Conservation (phyloP, 2,797 vertebrate genomes). For the Picus viridis region DNA sequence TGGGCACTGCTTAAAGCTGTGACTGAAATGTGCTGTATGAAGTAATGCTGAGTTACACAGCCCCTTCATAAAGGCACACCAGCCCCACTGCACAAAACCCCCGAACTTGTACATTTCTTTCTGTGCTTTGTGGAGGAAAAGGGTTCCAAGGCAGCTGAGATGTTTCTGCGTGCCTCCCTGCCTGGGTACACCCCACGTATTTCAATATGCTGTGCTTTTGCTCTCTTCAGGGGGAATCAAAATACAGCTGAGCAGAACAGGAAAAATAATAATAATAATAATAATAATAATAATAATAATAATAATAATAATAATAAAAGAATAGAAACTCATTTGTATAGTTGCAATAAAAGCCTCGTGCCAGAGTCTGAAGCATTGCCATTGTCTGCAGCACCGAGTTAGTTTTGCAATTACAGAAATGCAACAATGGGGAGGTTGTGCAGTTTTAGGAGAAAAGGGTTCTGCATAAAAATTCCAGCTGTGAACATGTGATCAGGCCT, state of each 20-base stretch:
- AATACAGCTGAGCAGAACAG: neutral
- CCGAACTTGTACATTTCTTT: neutral
- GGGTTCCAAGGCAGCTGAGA: neutral
- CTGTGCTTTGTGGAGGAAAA: neutral
- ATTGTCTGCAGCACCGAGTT: neutral
- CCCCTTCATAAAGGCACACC: neutral
- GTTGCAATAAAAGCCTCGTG: neutral
- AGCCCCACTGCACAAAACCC: neutral
- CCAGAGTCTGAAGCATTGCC: neutral
- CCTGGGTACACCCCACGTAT: neutral
- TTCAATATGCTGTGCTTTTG: neutral
- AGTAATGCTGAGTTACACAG: neutral
- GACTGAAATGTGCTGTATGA: neutral
- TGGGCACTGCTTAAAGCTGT: neutral
- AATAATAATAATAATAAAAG: neutral
- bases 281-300: neutral
- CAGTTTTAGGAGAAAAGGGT: neutral
- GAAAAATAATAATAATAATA: neutral
- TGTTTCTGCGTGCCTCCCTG: neutral
- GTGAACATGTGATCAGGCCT: neutral
- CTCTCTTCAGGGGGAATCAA: neutral
- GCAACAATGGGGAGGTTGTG: neutral
- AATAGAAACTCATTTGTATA: neutral
- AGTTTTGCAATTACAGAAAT: constrained; percentile 20
- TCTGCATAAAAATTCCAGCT: constrained; percentile 33